These are phyloP conservation scores for Actenoides lindsayi DNA, from an alignment of 2,113 vertebrate genomes.

Conservation along the genomic window DNA sequence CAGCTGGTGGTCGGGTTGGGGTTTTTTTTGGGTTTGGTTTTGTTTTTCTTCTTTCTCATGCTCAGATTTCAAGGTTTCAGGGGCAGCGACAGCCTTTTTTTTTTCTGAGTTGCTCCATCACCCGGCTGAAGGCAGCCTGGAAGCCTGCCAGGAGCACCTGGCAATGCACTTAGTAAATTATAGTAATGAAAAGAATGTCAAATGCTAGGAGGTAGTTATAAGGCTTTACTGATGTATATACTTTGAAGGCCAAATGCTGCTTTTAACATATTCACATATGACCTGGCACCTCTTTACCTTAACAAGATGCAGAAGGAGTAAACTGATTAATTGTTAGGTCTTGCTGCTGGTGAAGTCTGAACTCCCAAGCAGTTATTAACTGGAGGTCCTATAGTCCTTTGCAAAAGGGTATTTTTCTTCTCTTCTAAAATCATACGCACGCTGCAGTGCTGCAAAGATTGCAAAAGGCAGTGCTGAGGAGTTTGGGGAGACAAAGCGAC, in stretches of 20 bases:
- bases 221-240: neutral
- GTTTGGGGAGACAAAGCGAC: neutral
- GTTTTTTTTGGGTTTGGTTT: no score
- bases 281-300: neutral
- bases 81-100: neutral
- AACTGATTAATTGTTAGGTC: neutral
- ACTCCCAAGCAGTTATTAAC: neutral
- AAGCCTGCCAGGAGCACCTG: slow-evolving; percentile 31
- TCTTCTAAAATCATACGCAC: neutral
- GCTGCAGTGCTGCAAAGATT: neutral
- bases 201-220: neutral
- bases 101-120: neutral
- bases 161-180: slow-evolving; percentile 45
- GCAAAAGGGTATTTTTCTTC: neutral
- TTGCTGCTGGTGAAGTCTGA: neutral
- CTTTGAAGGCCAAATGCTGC: slow-evolving; percentile 6
- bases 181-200: slow-evolving; percentile 26
- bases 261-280: slow-evolving; percentile 33
- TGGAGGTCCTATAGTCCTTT: neutral
- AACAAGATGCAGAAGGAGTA: neutral
- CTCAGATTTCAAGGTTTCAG: neutral
- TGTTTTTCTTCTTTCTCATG: rapidly evolving
- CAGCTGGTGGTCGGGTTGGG: neutral
- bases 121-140: slow-evolving; percentile 15
- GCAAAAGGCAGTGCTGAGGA: neutral